These are phyloP conservation scores for Oxyruncus cristatus DNA, from an alignment of 2,113 vertebrate species.

Conservation along the genomic window DNA sequence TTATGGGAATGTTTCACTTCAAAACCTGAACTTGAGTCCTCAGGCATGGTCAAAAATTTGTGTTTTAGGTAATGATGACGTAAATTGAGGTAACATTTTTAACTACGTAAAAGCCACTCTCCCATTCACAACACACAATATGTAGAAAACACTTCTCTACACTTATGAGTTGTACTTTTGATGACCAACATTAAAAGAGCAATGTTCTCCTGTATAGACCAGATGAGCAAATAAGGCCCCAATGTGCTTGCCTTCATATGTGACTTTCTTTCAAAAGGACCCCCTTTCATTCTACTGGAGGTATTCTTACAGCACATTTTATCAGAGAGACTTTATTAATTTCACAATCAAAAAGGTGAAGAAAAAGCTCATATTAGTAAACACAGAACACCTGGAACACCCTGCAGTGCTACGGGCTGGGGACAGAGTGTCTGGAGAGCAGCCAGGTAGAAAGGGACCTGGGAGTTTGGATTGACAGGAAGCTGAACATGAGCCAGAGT, in stretches of 20 bases:
- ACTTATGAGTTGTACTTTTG: not conserved
- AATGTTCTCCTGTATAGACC: not conserved
- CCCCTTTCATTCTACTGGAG: not conserved
- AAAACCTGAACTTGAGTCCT: not conserved
- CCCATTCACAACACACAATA: not conserved
- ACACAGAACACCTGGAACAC: not conserved
- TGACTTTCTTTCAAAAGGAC: not conserved
- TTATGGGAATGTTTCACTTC: not conserved
- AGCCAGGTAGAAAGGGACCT: no score
- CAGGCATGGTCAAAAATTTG: not conserved
- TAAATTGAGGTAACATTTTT: not conserved
- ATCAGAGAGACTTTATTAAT: not conserved
- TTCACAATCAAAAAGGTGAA: not conserved
- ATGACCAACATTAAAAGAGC: not conserved
- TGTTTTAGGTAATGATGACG: rapidly evolving
- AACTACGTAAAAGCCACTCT: not conserved
- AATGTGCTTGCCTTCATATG: not conserved
- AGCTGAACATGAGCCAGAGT: no score
- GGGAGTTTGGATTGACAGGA: no score
- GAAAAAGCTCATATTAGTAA: slow-evolving; percentile 1
- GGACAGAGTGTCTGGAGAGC: no score
- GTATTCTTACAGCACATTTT: not conserved
- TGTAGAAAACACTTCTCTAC: not conserved
- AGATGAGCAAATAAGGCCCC: not conserved
- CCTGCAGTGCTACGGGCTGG: no score